Conservation (phyloP, 2,888 invertebrate species). For the Macropis europaea region DNA sequence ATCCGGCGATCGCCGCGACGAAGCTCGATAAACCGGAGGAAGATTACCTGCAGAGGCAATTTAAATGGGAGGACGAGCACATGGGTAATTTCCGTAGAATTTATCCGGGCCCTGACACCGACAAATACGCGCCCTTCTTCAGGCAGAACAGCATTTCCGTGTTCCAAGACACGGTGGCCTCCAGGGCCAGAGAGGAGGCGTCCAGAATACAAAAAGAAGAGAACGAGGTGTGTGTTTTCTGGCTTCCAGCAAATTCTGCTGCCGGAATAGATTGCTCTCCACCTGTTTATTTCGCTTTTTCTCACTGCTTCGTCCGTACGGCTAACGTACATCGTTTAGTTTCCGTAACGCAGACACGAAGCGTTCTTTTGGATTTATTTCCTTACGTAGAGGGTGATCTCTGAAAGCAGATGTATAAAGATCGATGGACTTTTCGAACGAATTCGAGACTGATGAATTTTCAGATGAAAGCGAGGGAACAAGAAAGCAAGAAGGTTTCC, state of each 20-base stretch:
- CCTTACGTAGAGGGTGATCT: too few relatives aligned
- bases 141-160: constrained; percentile 88
- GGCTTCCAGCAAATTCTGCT: background rate
- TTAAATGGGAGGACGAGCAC: constrained; percentile 88
- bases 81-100: constrained; percentile 88
- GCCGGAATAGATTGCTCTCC: background rate
- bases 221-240: constrained; percentile 42
- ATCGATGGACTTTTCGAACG: too few relatives aligned
- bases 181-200: constrained; percentile 89
- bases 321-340: too few relatives aligned
- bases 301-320: too few relatives aligned
- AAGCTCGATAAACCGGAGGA: constrained; percentile 63
- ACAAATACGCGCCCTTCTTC: constrained; percentile 87
- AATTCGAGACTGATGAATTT: background rate
- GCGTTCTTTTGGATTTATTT: too few relatives aligned
- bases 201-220: constrained; percentile 86
- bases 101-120: constrained; percentile 84
- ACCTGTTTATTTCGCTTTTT: too few relatives aligned
- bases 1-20: constrained; percentile 40
- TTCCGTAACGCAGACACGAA: too few relatives aligned
- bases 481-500: constrained; percentile 62
- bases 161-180: constrained; percentile 88
- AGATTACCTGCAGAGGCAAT: constrained; percentile 80
- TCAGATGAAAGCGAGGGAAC: constrained; percentile 66
- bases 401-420: too few relatives aligned